Evolutionary conservation across 1,140 invertebrate genomes (phyloP).

Genomic region (Fragariocoptes setiger): DNA sequence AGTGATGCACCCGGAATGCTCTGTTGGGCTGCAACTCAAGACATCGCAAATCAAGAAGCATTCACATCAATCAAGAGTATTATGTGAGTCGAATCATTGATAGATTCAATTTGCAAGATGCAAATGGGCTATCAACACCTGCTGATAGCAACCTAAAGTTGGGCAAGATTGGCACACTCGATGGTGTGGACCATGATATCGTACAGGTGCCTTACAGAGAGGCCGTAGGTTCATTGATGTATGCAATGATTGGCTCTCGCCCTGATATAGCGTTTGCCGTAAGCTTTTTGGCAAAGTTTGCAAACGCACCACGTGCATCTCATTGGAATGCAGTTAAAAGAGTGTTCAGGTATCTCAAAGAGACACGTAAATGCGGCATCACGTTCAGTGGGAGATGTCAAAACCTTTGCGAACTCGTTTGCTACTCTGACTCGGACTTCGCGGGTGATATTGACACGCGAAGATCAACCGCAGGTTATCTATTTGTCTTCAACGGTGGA

Average conservation of each 20-base stretch:
- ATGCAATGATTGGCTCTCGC: constrained; percentile 7
- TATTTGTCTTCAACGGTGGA: constrained; percentile 12
- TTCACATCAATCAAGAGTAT: constrained; percentile 2
- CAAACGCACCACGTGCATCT: constrained; percentile 6
- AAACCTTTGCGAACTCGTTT: constrained; percentile 3
- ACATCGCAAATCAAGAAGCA: not conserved
- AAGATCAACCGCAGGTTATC: constrained; percentile 16
- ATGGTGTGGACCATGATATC: not conserved
- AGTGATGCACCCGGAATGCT: not conserved
- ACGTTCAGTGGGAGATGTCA: constrained; percentile 11
- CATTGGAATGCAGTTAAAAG: constrained; percentile 13
- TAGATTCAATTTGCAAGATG: constrained; percentile 9
- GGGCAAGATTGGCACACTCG: not conserved
- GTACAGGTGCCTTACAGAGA: constrained; percentile 8
- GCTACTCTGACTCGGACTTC: constrained; percentile 17
- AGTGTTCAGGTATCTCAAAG: constrained; percentile 13
- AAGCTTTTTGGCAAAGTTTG: constrained; percentile 7
- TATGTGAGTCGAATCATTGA: constrained; percentile 7
- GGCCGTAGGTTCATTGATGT: constrained; percentile 7
- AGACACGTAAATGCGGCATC: constrained; percentile 10
- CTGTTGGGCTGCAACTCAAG: constrained; percentile 5
- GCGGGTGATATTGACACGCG: constrained; percentile 12
- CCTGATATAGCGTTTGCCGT: constrained; percentile 12
- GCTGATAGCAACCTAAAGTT: not conserved
- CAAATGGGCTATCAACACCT: constrained; percentile 5